Evolutionary conservation across 2,888 invertebrate species (phyloP).

Genomic region (Cyaniris semiargus): DNA sequence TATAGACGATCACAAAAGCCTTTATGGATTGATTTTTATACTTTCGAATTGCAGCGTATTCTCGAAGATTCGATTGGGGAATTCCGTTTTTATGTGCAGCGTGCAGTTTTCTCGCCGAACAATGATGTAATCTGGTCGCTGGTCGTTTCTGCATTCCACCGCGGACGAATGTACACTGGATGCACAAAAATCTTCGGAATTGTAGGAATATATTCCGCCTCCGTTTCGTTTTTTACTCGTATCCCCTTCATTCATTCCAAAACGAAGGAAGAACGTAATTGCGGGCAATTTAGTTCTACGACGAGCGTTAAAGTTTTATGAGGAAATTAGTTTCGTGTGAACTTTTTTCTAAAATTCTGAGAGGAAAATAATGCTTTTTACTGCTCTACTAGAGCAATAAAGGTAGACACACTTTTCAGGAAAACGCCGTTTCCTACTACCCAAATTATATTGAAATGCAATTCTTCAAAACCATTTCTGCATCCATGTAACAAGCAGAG

Average conservation of each 20-base stretch:
- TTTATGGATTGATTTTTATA: slow-evolving; percentile 22
- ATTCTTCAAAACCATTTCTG: too few relatives aligned
- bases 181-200: slow-evolving; percentile 25
- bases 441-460: too few relatives aligned
- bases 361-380: not conserved
- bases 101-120: slow-evolving; percentile 9
- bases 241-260: slow-evolving; percentile 13
- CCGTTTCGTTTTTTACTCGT: slow-evolving; percentile 5
- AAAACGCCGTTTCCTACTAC: too few relatives aligned
- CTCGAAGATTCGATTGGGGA: not conserved
- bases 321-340: slow-evolving; percentile 8
- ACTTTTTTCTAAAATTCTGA: not conserved
- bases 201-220: slow-evolving; percentile 11
- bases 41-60: slow-evolving; percentile 4
- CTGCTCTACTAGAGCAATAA: too few relatives aligned
- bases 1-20: slow-evolving; percentile 35
- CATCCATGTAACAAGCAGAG: too few relatives aligned
- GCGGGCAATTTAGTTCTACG: slow-evolving; percentile 17
- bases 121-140: slow-evolving; percentile 29
- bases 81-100: slow-evolving; percentile 19
- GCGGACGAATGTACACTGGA: slow-evolving; percentile 1
- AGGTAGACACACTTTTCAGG: too few relatives aligned
- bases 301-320: slow-evolving; percentile 15
- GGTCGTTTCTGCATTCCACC: slow-evolving; percentile 25
- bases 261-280: slow-evolving; percentile 15